Evolutionary conservation across 2,113 vertebrate genomes (phyloP).

Genomic region (Rhadina sibilatrix): DNA sequence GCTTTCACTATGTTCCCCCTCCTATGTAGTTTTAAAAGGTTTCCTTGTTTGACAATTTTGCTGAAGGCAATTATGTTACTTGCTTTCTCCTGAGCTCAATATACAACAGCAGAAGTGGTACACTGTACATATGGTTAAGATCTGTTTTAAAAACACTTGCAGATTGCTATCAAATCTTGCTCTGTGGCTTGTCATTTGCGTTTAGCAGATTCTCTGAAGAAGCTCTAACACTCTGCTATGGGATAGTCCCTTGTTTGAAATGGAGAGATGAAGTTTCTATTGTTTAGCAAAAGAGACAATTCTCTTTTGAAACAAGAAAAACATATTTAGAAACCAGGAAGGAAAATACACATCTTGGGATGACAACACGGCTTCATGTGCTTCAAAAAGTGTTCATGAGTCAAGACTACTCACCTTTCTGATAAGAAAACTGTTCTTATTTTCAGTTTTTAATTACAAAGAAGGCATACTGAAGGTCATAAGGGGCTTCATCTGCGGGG

Average conservation of each 20-base stretch:
- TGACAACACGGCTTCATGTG: neutral
- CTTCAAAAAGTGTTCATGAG: neutral
- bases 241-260: neutral
- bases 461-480: neutral
- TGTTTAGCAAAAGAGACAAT: neutral
- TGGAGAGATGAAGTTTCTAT: neutral
- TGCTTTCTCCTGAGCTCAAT: constrained; percentile 9
- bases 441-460: neutral
- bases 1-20: neutral
- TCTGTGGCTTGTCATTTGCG: neutral
- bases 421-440: neutral
- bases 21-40: constrained; percentile 9
- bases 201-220: neutral
- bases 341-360: neutral
- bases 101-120: constrained; percentile 7
- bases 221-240: neutral
- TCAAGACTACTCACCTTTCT: neutral
- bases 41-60: constrained; percentile 34
- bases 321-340: neutral
- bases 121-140: neutral
- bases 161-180: neutral
- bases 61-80: constrained; percentile 40
- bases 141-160: neutral
- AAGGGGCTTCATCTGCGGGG: neutral
- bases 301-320: neutral